Evolutionary conservation across 2,797 vertebrate genomes (phyloP), one percentile per base, ranked within the genome.

Genomic region (Falco naumanni): DNA sequence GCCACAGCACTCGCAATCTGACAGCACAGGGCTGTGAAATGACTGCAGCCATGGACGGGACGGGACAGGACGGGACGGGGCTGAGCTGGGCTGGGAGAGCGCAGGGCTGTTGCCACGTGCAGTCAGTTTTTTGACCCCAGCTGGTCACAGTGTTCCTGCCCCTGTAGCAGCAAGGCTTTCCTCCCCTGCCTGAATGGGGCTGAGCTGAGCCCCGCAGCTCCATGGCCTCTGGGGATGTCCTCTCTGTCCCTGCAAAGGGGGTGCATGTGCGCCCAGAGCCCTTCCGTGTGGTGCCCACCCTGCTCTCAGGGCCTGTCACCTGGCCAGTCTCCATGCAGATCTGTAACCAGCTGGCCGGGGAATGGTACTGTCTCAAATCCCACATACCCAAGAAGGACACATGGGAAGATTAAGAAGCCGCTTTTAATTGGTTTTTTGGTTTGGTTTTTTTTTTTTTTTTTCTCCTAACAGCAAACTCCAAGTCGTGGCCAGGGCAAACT

Each of bases 1-100:
- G 20, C 33, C 4, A 10, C 2, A 4, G 51, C 21, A 54, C 25
- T 39, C 3, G 1, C 57, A n/a, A 2, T 61, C 28, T 1, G 0
- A 29, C 21, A 48, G 53, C 13, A 21, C 21, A 8, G 66, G 25
- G 11, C 69, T 85, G 31, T 37, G 61, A 63, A 14, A 12, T 6
- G 10, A 34, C 69, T 78, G 37, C 45, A 48, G 60, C 28, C 15
- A 7, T 0, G 0, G 72, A 28, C 0, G 1, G 6, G 13, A 64
- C 59, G 59, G 34, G 34, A 39, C 39, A 41, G 0, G 72, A 28
- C 0, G 1, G 6, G 13, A 64, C 51, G 59, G 34, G 34, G 54
- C 29, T 48, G 16, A 56, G 20, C 29, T 48, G 16, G 60, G 20
- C 43, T 66, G 29, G 28, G 48, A 68, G 39, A 16, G 15, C 10